phyloP scores from a whole-genome alignment of 2,797 vertebrate genomes.

The Holocentrus rufus region DNA sequence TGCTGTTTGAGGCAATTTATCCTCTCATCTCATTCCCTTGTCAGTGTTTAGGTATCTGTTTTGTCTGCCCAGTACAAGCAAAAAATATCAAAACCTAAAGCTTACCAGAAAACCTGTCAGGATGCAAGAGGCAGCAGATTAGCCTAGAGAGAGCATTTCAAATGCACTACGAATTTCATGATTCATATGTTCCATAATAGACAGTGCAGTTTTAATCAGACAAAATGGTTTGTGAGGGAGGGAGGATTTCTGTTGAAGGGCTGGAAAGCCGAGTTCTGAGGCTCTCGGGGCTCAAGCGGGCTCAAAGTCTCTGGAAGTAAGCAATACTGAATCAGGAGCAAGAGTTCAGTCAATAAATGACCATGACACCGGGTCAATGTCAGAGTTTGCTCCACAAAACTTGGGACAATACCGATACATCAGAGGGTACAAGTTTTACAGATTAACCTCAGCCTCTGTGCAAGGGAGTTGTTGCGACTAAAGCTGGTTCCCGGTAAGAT shows the following conservation, averaged over 20 bases:
- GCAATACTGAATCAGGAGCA: conserved; percentile 23
- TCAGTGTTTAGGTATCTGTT: not conserved
- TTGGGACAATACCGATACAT: not conserved
- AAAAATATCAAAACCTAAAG: not conserved
- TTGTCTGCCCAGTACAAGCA: too few species aligned
- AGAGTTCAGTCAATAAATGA: conserved; percentile 35
- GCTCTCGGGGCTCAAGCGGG: too few species aligned
- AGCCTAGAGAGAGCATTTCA: not conserved
- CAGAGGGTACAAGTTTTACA: not conserved
- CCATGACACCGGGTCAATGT: conserved; percentile 23
- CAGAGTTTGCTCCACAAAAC: conserved; percentile 16
- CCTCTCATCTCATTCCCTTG: not conserved
- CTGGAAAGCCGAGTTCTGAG: not conserved
- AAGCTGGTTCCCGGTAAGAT: not conserved
- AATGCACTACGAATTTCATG: not conserved
- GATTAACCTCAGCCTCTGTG: not conserved
- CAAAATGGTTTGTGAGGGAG: too few species aligned
- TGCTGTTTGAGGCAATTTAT: not conserved
- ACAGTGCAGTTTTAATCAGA: too few species aligned
- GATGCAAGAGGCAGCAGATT: not conserved
- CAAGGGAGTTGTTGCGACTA: conserved; percentile 2
- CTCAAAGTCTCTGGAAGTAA: conserved; percentile 17
- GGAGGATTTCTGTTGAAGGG: conserved; percentile 4
- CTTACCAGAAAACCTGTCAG: not conserved
- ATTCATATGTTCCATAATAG: not conserved